Conservation (phyloP, 2,888 invertebrate species). For the Diadromus collaris region DNA sequence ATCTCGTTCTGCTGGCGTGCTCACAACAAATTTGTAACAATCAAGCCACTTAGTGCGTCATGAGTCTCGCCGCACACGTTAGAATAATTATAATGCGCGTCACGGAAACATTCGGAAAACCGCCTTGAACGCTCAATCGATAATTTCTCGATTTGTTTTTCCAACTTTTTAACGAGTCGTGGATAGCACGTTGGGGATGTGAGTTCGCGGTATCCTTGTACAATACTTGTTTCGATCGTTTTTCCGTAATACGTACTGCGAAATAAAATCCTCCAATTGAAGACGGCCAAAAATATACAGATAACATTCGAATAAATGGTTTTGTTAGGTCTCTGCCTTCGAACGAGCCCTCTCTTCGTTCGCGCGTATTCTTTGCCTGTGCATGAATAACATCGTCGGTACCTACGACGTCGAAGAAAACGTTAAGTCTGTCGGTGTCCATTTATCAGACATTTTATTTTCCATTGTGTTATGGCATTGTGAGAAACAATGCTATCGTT, state of each 20-base stretch:
- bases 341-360: conserved; percentile 7
- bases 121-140: conserved; percentile 22
- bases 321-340: conserved; percentile 22
- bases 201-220: conserved; percentile 1
- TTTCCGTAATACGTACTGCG: neutral
- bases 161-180: neutral
- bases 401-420: neutral
- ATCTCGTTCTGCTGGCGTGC: conserved; percentile 42
- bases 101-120: conserved; percentile 32
- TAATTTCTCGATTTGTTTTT: conserved; percentile 24
- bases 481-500: conserved; percentile 1
- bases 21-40: conserved; percentile 67
- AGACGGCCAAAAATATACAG: neutral
- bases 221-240: neutral
- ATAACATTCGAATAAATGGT: conserved; percentile 34
- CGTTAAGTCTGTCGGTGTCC: neutral
- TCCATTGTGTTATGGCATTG: too few species aligned
- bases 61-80: conserved; percentile 46
- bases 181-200: neutral
- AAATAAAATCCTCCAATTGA: neutral
- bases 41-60: conserved; percentile 66
- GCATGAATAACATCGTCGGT: conserved; percentile 1
- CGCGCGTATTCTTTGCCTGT: conserved; percentile 5
- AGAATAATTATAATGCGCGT: conserved; percentile 53
- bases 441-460: neutral